Percentiles rank a stretch among this genome's conserved stretches.
These are phyloP conservation scores for Oncorhynchus tshawytscha DNA, from an alignment of 2,113 vertebrate genomes.

Conservation along the genomic window DNA sequence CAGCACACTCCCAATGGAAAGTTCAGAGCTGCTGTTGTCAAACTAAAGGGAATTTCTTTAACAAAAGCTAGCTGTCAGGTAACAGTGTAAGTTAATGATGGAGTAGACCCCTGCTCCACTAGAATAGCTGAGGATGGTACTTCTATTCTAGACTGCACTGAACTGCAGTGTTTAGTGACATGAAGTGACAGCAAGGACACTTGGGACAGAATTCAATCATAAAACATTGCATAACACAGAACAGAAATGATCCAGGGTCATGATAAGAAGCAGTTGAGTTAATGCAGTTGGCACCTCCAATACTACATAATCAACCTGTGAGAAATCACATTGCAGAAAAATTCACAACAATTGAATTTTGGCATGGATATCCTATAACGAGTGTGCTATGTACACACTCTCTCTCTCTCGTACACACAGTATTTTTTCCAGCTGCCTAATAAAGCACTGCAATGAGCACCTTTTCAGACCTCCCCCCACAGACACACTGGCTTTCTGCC, in stretches of 20 bases:
- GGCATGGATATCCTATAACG: not conserved
- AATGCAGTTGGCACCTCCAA: no score
- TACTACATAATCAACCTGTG: no score
- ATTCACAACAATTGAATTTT: no score
- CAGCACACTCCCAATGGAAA: slow-evolving; percentile 55
- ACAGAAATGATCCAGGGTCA: not conserved
- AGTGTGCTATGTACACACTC: not conserved
- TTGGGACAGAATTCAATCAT: slow-evolving; percentile 5
- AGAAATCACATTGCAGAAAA: no score
- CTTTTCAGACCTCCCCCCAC: not conserved
- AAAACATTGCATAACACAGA: no score
- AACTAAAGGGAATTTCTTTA: slow-evolving; percentile 57
- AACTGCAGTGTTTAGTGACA: slow-evolving; percentile 14
- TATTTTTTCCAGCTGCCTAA: not conserved
- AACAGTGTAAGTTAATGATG: slow-evolving; percentile 58
- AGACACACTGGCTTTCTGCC: not conserved
- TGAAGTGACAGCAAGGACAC: slow-evolving; percentile 11
- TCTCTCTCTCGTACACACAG: not conserved
- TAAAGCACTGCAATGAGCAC: slow-evolving; percentile 4
- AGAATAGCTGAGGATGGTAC: slow-evolving; percentile 43
- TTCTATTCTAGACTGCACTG: slow-evolving; percentile 17
- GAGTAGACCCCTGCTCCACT: slow-evolving; percentile 43
- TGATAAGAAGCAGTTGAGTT: no score
- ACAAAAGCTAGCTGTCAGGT: slow-evolving; percentile 61
- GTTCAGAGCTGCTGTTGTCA: slow-evolving; percentile 48